Percentiles rank a stretch among this genome's conserved stretches.
Conservation (phyloP, 23 tunicate genomes). For the Corella eumyota region DNA sequence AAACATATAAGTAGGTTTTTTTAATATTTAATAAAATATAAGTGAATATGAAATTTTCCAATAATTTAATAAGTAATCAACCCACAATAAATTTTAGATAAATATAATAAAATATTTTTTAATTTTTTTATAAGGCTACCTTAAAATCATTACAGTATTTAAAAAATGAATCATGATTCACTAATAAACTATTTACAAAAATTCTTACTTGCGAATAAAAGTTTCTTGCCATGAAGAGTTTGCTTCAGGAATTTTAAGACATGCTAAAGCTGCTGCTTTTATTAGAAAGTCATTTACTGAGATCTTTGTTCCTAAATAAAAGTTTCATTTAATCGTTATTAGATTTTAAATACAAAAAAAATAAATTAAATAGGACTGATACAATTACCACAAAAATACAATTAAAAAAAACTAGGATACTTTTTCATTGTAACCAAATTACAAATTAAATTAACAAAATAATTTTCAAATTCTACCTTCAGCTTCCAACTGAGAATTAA, state of each 20-base stretch:
- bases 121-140: no score
- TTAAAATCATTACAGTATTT: no score
- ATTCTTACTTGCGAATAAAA: conserved; percentile 83
- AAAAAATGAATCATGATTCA: no score
- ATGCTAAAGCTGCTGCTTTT: conserved; percentile 85
- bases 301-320: conserved; percentile 36
- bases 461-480: no score
- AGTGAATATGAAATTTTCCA: neutral
- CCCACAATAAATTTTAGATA: no score
- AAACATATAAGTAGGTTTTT: no score
- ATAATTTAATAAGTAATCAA: neutral
- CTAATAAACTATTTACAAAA: no score
- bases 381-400: neutral
- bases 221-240: conserved; percentile 91
- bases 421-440: no score
- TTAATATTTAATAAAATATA: neutral
- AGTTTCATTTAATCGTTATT: neutral
- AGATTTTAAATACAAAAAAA: neutral
- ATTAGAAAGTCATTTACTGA: conserved; percentile 95
- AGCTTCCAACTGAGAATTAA: conserved; percentile 37
- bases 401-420: no score
- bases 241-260: conserved; percentile 80
- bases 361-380: neutral
- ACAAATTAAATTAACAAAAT: no score
- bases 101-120: no score